Percentiles rank a stretch among this genome's conserved stretches.
Conservation (phyloP, 2,797 vertebrate genomes). For the Myotis vivesi region DNA sequence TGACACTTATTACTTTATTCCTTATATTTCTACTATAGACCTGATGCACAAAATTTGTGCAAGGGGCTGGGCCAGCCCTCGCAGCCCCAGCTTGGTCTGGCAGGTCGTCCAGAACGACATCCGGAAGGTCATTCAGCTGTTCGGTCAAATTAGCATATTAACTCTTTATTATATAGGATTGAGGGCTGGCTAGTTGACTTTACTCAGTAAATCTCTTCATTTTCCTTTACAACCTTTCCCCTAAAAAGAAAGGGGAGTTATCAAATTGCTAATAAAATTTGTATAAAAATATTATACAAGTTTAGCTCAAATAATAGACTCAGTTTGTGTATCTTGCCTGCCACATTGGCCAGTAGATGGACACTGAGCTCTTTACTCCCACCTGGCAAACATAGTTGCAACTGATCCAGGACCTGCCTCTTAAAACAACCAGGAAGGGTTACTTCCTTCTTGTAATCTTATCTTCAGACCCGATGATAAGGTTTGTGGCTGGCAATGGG, state of each 20-base stretch:
- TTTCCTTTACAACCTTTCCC: background rate
- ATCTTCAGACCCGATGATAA: background rate
- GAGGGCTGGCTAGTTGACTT: background rate
- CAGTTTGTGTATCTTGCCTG: background rate
- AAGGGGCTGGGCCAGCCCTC: too few relatives aligned
- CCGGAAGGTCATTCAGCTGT: too few relatives aligned
- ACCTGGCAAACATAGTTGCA: background rate
- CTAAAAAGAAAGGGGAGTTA: background rate
- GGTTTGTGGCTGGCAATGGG: background rate
- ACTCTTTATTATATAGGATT: background rate
- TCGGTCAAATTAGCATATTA: too few relatives aligned
- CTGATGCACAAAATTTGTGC: too few relatives aligned
- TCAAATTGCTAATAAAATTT: background rate
- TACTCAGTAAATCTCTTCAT: background rate
- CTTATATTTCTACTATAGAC: background rate
- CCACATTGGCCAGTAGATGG: background rate
- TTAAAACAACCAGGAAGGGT: background rate
- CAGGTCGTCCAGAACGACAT: too few relatives aligned
- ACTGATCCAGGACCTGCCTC: background rate
- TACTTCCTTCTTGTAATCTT: background rate
- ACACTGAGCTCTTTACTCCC: background rate
- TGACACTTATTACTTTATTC: background rate
- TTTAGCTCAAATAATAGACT: background rate
- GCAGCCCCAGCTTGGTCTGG: too few relatives aligned
- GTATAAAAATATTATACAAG: background rate